Base-by-base conservation (phyloP, 2,888 invertebrate genomes). In the Anthrax anthrax region DNA sequence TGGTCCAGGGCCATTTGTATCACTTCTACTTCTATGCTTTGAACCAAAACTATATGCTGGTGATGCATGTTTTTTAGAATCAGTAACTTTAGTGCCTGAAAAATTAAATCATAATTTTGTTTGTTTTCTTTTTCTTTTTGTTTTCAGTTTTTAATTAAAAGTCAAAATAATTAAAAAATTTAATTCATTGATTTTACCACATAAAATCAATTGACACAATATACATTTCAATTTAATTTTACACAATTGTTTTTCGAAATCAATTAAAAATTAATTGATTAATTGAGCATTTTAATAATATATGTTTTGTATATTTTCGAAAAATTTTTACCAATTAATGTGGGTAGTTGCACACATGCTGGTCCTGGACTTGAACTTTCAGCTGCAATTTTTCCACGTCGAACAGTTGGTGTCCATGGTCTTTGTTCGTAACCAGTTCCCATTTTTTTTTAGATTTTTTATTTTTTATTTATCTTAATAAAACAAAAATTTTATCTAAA, bases 361-460 rank as follows among this genome's bases (percentile, higher is more conserved):
- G 91, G 91, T 47, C 91, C 91, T 18, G 91, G 91, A 59, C 86
- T 87, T 46, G 76, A 73, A 55, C 78, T 79, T 70, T 91, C 91
- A 3, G 91, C 90, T 40, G 87, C 85, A 50, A 92, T 91, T 18
- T 86, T 86, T 36, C 90, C 90, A 43, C 87, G 77, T 52, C 90
- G 76, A 64, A 85, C 85, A 37, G 90, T 90, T 37, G 90, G 90
- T 47, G 85, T 88, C 90, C 90, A 92, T 52, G 86, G 81, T 66
- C 84, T 78, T 71, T 90, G 90, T 57, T 83, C 80, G 61, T 84
- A 77, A 59, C 84, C 86, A 62, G 64, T 62, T 50, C 64, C 67
- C 68, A 68, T 68, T n/a, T 34, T 34, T 34, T 34, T 9, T 12
- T 5, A 34, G 10, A 51, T 12, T 51, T 60, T 39, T 58, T 50